Conservation (phyloP, 2,888 invertebrate species). For the Myathropa florea region DNA sequence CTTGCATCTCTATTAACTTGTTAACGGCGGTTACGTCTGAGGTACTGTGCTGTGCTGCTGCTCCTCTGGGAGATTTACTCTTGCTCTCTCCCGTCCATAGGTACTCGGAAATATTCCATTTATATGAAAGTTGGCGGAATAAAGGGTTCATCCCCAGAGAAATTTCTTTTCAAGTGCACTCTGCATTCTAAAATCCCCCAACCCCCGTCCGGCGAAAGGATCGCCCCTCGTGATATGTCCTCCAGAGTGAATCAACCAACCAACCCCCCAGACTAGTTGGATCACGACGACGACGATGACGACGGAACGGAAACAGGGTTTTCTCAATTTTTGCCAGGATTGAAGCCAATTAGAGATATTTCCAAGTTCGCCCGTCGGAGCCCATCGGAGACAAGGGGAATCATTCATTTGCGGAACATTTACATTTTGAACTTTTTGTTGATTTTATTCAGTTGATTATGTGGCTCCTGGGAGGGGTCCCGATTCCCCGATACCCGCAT, state of each 20-base stretch:
- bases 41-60: slow-evolving; percentile 44
- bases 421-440: slow-evolving; percentile 66
- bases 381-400: slow-evolving; percentile 14
- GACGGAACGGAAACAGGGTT: background rate
- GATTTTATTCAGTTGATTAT: slow-evolving; percentile 63
- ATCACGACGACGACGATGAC: background rate
- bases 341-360: slow-evolving; percentile 68
- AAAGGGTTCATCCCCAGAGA: slow-evolving; percentile 69
- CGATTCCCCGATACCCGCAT: background rate
- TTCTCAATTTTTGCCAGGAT: slow-evolving; percentile 39
- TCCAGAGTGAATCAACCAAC: background rate
- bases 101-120: slow-evolving; percentile 56
- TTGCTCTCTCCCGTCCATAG: background rate
- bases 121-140: slow-evolving; percentile 67
- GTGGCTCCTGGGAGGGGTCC: background rate
- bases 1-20: slow-evolving; percentile 70
- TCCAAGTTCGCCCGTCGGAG: slow-evolving; percentile 50
- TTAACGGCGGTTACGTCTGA: slow-evolving; percentile 66
- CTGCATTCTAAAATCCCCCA: slow-evolving; percentile 33
- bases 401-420: slow-evolving; percentile 67
- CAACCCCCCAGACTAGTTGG: too few relatives aligned
- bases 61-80: slow-evolving; percentile 46
- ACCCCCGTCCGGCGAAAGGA: background rate
- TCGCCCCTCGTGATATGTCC: too few relatives aligned
- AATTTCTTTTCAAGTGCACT: slow-evolving; percentile 70